These are phyloP conservation scores for Atherinomorus stipes DNA, from an alignment of 2,113 vertebrate species.

Conservation along the genomic window DNA sequence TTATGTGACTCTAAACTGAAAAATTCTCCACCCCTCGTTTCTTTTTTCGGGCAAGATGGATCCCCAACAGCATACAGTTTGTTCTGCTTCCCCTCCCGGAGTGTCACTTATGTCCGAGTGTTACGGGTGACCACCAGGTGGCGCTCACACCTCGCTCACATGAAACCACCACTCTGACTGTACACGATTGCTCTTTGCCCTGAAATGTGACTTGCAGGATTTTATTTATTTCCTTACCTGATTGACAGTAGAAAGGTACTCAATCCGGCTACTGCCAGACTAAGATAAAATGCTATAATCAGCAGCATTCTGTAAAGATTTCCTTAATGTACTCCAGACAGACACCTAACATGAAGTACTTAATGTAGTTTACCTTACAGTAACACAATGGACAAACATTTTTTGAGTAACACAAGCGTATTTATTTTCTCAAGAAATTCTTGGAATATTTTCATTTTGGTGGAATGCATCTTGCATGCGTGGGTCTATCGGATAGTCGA, in stretches of 20 bases:
- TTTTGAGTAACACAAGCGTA: not conserved
- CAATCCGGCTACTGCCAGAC: too few species aligned
- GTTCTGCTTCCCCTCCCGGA: slow-evolving; percentile 83
- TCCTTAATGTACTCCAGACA: too few species aligned
- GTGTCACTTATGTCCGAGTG: slow-evolving; percentile 62
- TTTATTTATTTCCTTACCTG: not conserved
- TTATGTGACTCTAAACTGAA: slow-evolving; percentile 69
- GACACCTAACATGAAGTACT: too few species aligned
- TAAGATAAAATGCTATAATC: too few species aligned
- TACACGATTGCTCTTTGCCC: not conserved
- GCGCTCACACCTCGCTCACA: slow-evolving; percentile 37
- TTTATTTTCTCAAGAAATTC: too few species aligned
- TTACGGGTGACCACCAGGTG: slow-evolving; percentile 59
- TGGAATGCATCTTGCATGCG: too few species aligned
- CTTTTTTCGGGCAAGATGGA: slow-evolving; percentile 83
- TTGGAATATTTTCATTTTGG: too few species aligned
- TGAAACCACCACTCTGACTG: not conserved
- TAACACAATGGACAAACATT: not conserved
- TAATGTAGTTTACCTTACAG: not conserved
- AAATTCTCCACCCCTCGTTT: slow-evolving; percentile 73
- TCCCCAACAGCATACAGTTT: slow-evolving; percentile 82
- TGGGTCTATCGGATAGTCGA: too few species aligned
- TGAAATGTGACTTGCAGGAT: slow-evolving; percentile 5
- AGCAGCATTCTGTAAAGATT: too few species aligned
- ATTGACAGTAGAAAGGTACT: too few species aligned